Evolutionary conservation across 2,888 invertebrate species (phyloP), one percentile per base, ranked within the genome.

Genomic region (Cordilura impudica): DNA sequence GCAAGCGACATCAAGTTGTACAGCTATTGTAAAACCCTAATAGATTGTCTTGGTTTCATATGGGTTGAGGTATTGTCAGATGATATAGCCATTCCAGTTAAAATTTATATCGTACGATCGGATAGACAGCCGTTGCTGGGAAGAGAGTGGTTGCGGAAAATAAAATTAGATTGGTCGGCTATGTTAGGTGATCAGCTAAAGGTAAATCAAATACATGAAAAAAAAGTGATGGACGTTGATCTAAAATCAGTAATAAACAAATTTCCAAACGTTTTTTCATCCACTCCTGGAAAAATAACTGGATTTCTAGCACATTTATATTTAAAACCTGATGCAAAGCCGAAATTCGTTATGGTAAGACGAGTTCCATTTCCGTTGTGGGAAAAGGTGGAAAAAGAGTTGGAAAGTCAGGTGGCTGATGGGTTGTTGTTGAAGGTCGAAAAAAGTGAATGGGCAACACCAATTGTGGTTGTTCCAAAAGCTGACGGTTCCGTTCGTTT

Each of bases 261-360:
- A 63, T 43, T 65, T 56, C 47, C 45, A 19, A 76, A 67, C 12
- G 45, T 73, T 35, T 76, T 78, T 78, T 69, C 73, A 58, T 29
- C 66, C 53, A 54, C 72, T 31, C 45, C 73, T 10, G 77, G 66
- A 10, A 65, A 58, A 43, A 71, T 66, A 39, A 56, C 29, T 18
- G 65, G 70, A 14, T 45, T 43, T 60, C 60, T 45, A 26, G 60
- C 60, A 8, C 60, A 16, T 1, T 60, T 60, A 12, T 26, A 78
- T 45, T 47, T 84, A 8, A 26, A 26, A 6, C 26, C 26, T 6
- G 26, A 26, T 26, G 26, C 6, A 6, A 26, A 26, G 6, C 26
- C 26, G 26, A 26, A 26, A 26, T 26, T 26, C 6, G 26, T 83
- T 4, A 84, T 82, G 72, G 81, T 83, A 2, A 75, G 83, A 45